Evolutionary conservation across 2,888 invertebrate genomes (phyloP).

Genomic region (Keiferia lycopersicella): DNA sequence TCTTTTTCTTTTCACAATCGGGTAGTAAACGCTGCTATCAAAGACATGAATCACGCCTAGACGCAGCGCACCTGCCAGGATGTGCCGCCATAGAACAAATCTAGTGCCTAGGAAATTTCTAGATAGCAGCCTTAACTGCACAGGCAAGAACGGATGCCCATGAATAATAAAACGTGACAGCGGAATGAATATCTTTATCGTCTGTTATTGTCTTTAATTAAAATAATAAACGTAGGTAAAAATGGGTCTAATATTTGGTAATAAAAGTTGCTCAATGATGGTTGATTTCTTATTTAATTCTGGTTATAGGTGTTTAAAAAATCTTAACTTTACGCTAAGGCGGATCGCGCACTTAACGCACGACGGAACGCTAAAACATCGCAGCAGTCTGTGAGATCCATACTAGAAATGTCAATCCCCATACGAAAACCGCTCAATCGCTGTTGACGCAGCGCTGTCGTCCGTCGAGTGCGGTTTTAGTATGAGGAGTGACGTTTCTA

Average conservation of each 20-base stretch:
- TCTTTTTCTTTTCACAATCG: background rate
- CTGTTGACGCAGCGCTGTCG: too few relatives aligned
- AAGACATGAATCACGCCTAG: constrained; percentile 36
- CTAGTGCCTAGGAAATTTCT: constrained; percentile 14
- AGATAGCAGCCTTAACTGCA: constrained; percentile 3
- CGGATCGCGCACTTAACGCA: too few relatives aligned
- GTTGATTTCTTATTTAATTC: too few relatives aligned
- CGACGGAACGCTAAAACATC: too few relatives aligned
- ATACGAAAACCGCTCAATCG: too few relatives aligned
- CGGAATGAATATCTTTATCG: background rate
- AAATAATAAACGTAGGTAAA: background rate
- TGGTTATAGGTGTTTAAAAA: too few relatives aligned
- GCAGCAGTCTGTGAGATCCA: too few relatives aligned
- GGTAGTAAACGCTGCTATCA: constrained; percentile 28
- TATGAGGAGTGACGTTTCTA: too few relatives aligned
- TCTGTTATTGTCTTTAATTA: background rate
- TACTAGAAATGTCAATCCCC: too few relatives aligned
- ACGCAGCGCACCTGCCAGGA: constrained; percentile 27
- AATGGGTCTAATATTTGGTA: background rate
- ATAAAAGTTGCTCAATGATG: too few relatives aligned
- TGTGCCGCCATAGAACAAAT: constrained; percentile 18
- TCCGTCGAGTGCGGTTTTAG: too few relatives aligned
- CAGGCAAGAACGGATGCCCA: background rate
- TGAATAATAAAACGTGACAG: constrained; percentile 5
- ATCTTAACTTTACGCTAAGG: too few relatives aligned